Conservation (phyloP, 2,888 invertebrate species). For the Abrostola tripartita region DNA sequence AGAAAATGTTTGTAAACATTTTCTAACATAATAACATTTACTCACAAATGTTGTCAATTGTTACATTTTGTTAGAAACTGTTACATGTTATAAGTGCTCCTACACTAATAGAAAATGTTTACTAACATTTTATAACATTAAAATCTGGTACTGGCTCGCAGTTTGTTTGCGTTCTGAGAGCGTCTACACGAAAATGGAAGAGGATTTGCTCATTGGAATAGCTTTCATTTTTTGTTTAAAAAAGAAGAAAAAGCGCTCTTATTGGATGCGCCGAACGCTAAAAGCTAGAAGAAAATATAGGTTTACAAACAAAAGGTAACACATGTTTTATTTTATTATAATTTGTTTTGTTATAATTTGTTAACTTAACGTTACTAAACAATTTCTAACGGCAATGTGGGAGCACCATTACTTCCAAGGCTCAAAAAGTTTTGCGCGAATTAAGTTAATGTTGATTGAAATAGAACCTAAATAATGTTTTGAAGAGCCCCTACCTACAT, state of each 20-base stretch:
- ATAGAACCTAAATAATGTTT: too few species aligned
- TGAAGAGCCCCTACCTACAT: too few species aligned
- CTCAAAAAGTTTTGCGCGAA: too few species aligned
- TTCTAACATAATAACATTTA: constrained; percentile 27
- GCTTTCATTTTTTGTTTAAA: constrained; percentile 50
- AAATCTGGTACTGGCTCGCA: constrained; percentile 38
- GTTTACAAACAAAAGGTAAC: constrained; percentile 42
- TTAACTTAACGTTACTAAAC: constrained; percentile 30
- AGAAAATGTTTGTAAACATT: constrained; percentile 19
- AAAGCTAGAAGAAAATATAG: constrained; percentile 46
- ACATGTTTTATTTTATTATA: constrained; percentile 40
- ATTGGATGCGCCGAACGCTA: constrained; percentile 52
- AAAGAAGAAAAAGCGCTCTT: constrained; percentile 46
- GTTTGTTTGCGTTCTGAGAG: constrained; percentile 42
- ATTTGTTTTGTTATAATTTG: constrained; percentile 32
- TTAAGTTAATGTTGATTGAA: too few species aligned
- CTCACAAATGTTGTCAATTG: constrained; percentile 30
- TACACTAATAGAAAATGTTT: constrained; percentile 33
- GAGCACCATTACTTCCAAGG: too few species aligned
- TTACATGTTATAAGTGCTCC: constrained; percentile 32
- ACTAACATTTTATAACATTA: constrained; percentile 39
- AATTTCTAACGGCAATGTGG: constrained; percentile 24
- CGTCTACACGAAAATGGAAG: too few species aligned
- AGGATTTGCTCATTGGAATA: constrained; percentile 48
- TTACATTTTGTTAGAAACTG: constrained; percentile 31